Base-by-base conservation (phyloP, 1,140 invertebrate genomes). In the Aphidius gifuensis region DNA sequence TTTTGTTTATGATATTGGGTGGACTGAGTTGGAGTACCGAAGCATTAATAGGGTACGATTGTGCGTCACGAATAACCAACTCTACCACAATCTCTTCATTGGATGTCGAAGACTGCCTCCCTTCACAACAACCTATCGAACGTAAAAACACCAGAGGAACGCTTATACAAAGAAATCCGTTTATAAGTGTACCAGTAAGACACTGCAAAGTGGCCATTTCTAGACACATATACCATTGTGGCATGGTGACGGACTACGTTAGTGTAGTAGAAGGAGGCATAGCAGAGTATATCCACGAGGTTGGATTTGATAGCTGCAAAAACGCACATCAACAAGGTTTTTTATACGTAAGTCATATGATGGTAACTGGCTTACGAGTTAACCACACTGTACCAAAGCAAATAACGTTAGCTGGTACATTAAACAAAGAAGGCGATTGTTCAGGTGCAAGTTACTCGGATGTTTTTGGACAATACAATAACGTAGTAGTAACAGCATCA, bases 281-380 rank as follows among this genome's bases (percentile, higher is more conserved):
- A n/a, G n/a, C n/a, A n/a, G n/a, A n/a, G n/a, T n/a, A n/a, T n/a
- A n/a, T n/a, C n/a, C n/a, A n/a, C n/a, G n/a, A n/a, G n/a, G n/a
- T n/a, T n/a, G n/a, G n/a, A n/a, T n/a, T n/a, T n/a, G n/a, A n/a
- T n/a, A n/a, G n/a, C n/a, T 54, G 51, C 51, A 32, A 4, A 7
- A 40, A 38, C 11, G 51, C 51, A 7, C 51, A 54, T 54, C 9
- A 54, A 9, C 38, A 54, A n/a, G 51, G 51, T 9, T 40, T 38
- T 3, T 11, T 54, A 3, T 3, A 38, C 4, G 40, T 54, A 40
- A n/a, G 32, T 9, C 39, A 54, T 40, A 9, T 38, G 5, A 40
- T 54, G 4, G 11, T 54, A 32, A 23, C 23, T 51, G 16, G 49
- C 16, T 23, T 51, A 32, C 5, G 5, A 9, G 5, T 39, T 9